Percentiles rank a stretch among this genome's conserved stretches.
phyloP scores from a whole-genome alignment of 1,140 invertebrate genomes.

The Drosophila lowei region DNA sequence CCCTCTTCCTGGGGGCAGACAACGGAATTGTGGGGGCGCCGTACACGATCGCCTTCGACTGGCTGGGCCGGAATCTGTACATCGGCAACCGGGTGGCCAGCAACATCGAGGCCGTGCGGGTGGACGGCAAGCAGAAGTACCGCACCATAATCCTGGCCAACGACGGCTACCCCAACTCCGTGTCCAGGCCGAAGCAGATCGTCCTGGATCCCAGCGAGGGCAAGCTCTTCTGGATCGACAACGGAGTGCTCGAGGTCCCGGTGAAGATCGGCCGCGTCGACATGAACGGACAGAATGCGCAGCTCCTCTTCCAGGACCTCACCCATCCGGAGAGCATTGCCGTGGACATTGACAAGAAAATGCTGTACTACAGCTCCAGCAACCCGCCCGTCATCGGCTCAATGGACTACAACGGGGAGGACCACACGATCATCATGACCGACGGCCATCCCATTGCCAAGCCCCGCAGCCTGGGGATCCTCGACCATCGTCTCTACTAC shows the following conservation, averaged over 20 bases:
- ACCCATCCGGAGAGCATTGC: conserved; percentile 92
- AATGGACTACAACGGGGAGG: conserved; percentile 90
- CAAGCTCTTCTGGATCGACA: conserved; percentile 97
- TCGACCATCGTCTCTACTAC: conserved; percentile 93
- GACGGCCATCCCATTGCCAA: conserved; percentile 88
- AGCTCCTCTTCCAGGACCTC: conserved; percentile 87
- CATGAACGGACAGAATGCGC: conserved; percentile 95
- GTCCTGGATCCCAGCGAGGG: conserved; percentile 96
- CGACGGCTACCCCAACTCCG: conserved; percentile 93
- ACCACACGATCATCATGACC: conserved; percentile 88
- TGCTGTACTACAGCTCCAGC: conserved; percentile 93
- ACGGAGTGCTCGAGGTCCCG: conserved; percentile 94
- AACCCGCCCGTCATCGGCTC: conserved; percentile 89
- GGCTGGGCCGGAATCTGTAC: conserved; percentile 97
- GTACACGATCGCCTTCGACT: conserved; percentile 96
- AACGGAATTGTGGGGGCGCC: conserved; percentile 95
- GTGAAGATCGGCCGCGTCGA: conserved; percentile 95
- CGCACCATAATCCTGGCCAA: conserved; percentile 95
- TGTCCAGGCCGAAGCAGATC: conserved; percentile 94
- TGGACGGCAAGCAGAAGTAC: conserved; percentile 92
- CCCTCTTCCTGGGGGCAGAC: conserved; percentile 90
- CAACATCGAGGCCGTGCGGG: conserved; percentile 95
- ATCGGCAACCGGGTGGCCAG: conserved; percentile 95
- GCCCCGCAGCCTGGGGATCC: conserved; percentile 92
- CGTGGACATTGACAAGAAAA: conserved; percentile 92